Evolutionary conservation across 2,113 vertebrate genomes (phyloP).

Genomic region (Corydoras maculifer): DNA sequence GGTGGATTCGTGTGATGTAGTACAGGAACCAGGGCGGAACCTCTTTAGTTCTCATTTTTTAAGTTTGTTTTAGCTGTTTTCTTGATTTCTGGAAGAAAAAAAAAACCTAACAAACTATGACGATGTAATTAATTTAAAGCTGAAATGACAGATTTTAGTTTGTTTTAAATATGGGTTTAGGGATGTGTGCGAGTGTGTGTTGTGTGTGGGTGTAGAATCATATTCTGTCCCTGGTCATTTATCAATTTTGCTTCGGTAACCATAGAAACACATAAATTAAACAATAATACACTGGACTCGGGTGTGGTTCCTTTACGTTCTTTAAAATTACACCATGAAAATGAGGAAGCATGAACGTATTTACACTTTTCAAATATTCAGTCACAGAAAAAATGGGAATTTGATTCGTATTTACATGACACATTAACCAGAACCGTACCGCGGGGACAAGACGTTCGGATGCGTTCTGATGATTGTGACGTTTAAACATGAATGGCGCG

Average conservation of each 20-base stretch:
- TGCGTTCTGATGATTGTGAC: no score
- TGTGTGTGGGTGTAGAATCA: not conserved
- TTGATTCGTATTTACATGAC: no score
- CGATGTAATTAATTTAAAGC: not conserved
- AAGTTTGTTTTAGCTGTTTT: constrained; percentile 8
- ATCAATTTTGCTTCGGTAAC: not conserved
- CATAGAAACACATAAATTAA: not conserved
- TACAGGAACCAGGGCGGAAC: not conserved
- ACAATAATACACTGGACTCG: not conserved
- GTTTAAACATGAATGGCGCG: no score
- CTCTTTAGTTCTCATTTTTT: not conserved
- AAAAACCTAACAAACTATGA: not conserved
- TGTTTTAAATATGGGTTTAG: not conserved
- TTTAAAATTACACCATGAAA: no score
- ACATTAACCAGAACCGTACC: no score
- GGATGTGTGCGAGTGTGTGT: not conserved
- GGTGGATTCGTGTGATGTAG: no score
- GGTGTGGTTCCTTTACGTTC: no score
- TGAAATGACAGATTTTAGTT: not conserved
- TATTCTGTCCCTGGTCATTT: not conserved
- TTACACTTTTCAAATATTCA: no score
- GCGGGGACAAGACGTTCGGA: no score
- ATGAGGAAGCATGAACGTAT: no score
- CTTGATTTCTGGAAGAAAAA: not conserved
- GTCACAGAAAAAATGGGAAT: no score